phyloP scores from a whole-genome alignment of 2,888 invertebrate species.

The Archips crataeganus region DNA sequence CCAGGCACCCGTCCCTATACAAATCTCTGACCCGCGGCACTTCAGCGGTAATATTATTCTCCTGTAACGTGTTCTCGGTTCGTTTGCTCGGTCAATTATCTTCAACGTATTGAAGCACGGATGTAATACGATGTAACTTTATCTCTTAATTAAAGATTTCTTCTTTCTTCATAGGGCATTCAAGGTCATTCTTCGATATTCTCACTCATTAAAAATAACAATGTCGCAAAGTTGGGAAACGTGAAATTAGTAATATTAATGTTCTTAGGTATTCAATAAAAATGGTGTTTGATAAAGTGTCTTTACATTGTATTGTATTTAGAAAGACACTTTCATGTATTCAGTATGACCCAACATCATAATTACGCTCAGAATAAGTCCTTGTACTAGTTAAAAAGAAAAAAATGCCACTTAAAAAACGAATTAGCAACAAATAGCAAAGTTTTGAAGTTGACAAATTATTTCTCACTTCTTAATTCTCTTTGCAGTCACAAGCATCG shows the following conservation, averaged over 20 bases:
- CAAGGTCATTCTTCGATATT: slow-evolving; percentile 13
- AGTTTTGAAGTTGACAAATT: neutral
- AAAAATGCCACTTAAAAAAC: neutral
- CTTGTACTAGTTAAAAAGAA: neutral
- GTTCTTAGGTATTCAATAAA: too few species aligned
- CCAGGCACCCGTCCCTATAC: slow-evolving; percentile 17
- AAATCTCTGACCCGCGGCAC: slow-evolving; percentile 27
- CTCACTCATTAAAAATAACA: slow-evolving; percentile 19
- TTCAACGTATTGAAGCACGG: slow-evolving; percentile 62
- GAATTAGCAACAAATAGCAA: neutral
- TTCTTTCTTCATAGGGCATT: neutral
- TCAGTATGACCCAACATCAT: neutral
- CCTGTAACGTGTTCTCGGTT: slow-evolving; percentile 71
- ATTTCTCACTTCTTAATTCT: slow-evolving; percentile 6
- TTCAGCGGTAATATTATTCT: slow-evolving; percentile 61
- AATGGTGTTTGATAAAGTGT: too few species aligned
- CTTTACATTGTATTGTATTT: too few species aligned
- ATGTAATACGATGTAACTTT: slow-evolving; percentile 53
- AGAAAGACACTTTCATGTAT: too few species aligned
- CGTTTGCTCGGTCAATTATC: slow-evolving; percentile 78
- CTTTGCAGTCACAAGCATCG: neutral
- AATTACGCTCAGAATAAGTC: neutral
- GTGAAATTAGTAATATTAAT: neutral
- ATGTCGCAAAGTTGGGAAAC: slow-evolving; percentile 8
- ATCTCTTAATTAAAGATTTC: slow-evolving; percentile 33